Base-by-base conservation (phyloP, 2,888 invertebrate species). In the Oegoconia quadripuncta region DNA sequence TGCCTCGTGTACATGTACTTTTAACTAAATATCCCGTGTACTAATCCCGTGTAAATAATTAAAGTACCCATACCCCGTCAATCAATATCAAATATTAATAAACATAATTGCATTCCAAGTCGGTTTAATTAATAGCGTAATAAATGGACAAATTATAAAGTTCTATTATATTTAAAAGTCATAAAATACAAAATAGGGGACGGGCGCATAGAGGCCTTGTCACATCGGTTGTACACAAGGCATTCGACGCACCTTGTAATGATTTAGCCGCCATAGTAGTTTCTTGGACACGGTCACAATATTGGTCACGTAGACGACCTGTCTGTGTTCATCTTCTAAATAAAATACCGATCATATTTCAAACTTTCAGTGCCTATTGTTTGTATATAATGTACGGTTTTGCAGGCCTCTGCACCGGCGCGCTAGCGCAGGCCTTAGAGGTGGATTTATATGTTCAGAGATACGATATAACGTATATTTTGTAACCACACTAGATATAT, bases 401-500 rank as follows among this genome's bases (percentile, higher is more conserved):
- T 59, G 50, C 50, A 52, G 58, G 56, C 58, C 48, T 44, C 38
- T 41, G 48, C 44, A 38, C 39, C 44, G 47, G 52, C 54, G 48
- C 44, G 37, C 39, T 43, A 46, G 52, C 54, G 50, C 46, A 52
- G 48, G 55, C 52, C 58, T n/a, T 46, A 45, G 50, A 56, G 50
- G 48, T 49, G 60, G 56, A 60, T 59, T 64, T n/a, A 66, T 63
- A 67, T 60, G 54, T 80, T 81, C 80, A 80, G 74, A 79, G 76
- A 80, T 80, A 79, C 81, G 78, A 79, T 82, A 78, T 78, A 73
- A 69, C 61, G 58, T 72, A 73, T 79, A 74, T 76, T 76, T 77
- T 74, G 60, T 77, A 71, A 70, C 64, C 63, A 62, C 69, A 62
- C 66, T 74, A 76, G 66, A 73, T 65, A n/a, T n/a, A 68, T 66